These are phyloP conservation scores for Lycocorax pyrrhopterus DNA, from an alignment of 2,113 vertebrate species.

Conservation along the genomic window DNA sequence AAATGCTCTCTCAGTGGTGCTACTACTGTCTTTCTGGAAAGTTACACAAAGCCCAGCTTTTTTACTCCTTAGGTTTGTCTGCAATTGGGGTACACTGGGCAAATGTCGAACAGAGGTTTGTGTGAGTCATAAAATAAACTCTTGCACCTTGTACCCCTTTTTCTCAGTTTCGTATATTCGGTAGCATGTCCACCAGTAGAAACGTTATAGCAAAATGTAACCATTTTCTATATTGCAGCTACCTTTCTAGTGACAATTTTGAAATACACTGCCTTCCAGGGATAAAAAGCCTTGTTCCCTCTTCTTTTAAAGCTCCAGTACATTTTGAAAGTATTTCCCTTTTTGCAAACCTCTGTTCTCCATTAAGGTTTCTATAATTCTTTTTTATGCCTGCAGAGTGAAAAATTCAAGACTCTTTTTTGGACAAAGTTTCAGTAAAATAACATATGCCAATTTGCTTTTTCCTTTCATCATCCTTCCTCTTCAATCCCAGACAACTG, in stretches of 20 bases:
- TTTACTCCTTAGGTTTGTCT: neutral
- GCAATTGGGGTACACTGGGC: neutral
- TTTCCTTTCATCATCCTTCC: neutral
- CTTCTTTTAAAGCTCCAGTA: neutral
- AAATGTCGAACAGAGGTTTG: neutral
- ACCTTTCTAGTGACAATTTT: neutral
- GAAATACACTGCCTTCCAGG: neutral
- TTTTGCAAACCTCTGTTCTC: neutral
- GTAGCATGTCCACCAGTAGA: neutral
- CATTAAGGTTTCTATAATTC: neutral
- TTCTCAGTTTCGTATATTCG: neutral
- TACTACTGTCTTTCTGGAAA: neutral
- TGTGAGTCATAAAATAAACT: neutral
- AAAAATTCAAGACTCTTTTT: neutral
- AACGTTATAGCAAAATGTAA: neutral
- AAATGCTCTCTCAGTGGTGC: fast-evolving
- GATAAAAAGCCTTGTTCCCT: neutral
- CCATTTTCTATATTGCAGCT: neutral
- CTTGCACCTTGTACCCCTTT: fast-evolving
- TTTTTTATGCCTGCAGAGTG: neutral
- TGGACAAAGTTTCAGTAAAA: neutral
- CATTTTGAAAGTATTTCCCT: neutral
- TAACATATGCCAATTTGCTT: neutral
- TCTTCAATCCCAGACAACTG: neutral
- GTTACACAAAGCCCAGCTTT: neutral